A percentile compares a stretch with the other conserved stretches of the same genome.
Evolutionary conservation across 2,113 vertebrate species (phyloP).

Genomic region (Cathartes aura): DNA sequence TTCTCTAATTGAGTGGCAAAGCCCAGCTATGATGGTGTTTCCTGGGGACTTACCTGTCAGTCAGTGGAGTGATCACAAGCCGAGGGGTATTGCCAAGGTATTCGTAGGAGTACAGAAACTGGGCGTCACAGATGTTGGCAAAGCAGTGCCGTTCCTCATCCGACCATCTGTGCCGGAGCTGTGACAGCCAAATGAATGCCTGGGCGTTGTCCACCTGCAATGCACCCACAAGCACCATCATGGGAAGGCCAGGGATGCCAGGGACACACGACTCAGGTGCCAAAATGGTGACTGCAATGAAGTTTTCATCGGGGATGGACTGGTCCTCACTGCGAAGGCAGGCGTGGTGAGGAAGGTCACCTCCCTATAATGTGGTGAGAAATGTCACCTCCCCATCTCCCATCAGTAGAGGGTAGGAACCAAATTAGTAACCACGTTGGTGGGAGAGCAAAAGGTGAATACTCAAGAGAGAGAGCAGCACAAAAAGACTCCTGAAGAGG

Average conservation of each 20-base stretch:
- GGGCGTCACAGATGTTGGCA: constrained; percentile 94
- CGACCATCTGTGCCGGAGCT: constrained; percentile 91
- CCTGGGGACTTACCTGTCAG: constrained; percentile 84
- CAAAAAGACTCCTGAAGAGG: not conserved
- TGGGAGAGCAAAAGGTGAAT: not conserved
- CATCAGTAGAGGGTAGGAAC: not conserved
- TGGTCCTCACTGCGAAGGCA: not conserved
- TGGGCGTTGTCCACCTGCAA: constrained; percentile 89
- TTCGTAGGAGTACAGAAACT: constrained; percentile 93
- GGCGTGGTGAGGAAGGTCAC: not conserved
- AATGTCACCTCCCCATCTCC: not conserved
- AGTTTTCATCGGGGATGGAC: fast-evolving
- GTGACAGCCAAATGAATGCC: constrained; percentile 93
- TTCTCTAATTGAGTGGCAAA: not conserved
- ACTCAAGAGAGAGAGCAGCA: not conserved
- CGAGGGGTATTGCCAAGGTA: constrained; percentile 96
- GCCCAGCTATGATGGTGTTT: not conserved
- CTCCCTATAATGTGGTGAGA: not conserved
- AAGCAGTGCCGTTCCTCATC: constrained; percentile 90
- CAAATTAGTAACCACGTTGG: not conserved
- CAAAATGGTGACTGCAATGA: not conserved
- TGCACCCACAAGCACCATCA: not conserved
- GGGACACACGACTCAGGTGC: not conserved
- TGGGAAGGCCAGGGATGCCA: fast-evolving
- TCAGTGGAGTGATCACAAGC: constrained; percentile 95